These are phyloP conservation scores for Heliocidaris tuberculata DNA, from an alignment of 35 echinoderm and acorn worm species.

Conservation along the genomic window DNA sequence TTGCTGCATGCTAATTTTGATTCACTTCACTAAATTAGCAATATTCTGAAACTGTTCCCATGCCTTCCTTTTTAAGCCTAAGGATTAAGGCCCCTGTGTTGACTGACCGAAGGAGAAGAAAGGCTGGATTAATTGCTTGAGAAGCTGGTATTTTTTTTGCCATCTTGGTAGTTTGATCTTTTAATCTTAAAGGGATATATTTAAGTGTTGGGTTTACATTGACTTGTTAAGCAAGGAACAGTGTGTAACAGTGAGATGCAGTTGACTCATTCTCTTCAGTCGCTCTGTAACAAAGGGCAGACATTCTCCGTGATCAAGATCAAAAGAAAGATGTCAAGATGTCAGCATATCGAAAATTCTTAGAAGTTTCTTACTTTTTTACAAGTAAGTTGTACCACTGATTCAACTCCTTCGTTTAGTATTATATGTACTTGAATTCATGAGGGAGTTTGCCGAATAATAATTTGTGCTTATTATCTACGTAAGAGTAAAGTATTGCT, in stretches of 20 bases:
- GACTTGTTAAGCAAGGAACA: neutral
- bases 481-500: too few species aligned
- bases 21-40: neutral
- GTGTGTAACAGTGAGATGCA: neutral
- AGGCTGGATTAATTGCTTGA: neutral
- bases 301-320: neutral
- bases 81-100: neutral
- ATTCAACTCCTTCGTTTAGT: too few species aligned
- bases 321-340: too few species aligned
- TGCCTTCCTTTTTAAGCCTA: neutral
- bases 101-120: neutral
- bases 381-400: too few species aligned
- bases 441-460: too few species aligned
- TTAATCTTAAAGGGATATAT: constrained; percentile 13
- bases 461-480: too few species aligned
- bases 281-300: neutral
- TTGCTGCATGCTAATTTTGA: neutral
- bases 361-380: too few species aligned
- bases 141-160: neutral
- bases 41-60: neutral
- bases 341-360: too few species aligned
- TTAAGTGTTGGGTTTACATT: neutral
- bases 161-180: neutral
- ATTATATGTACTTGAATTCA: too few species aligned
- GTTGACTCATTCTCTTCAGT: neutral